Base-by-base conservation (phyloP, 2,113 vertebrate genomes). In the Menidia beryllina region DNA sequence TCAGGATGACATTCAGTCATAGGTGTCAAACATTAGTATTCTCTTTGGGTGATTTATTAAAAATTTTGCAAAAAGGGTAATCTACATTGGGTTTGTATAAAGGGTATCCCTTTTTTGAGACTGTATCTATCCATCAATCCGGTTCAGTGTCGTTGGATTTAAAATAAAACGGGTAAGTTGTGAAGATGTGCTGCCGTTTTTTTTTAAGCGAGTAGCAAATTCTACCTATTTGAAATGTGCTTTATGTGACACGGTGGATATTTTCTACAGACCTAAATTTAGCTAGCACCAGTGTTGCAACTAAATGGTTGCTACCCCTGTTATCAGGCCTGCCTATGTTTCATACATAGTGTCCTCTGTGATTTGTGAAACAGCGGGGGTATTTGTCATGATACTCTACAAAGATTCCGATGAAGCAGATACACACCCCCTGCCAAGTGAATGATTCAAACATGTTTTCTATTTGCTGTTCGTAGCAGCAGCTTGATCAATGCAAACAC, bases 281-380 rank as follows among this genome's bases (percentile, higher is more conserved):
- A 17, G 14, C 39, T 15, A 50, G 11, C 25, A 36, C 30, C 43
- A 30, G 58, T 19, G 19, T 30, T 61, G 25, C 45, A 51, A 19
- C 52, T 61, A 20, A 47, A 54, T 69, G 39, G 15, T 36, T 13
- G 15, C 65, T 56, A 65, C 39, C 45, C 56, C 24, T 27, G 15
- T 57, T 34, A 69, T 55, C 57, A 85, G 67, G 74, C 30, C 45
- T 63, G 73, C 63, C 75, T 72, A 63, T 24, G 60, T 41, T 45
- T 55, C 55, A 69, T 50, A 26, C 58, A 17, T 19, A 59, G 7
- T 21, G 25, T 83, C 57, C 60, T 65, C 72, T 66, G 73, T 70
- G 73, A 84, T 53, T 60, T 41, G 61, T 54, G 21, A 58, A 83
- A 61, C 84, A 85, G 82, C 84, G 48, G 78, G 75, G 78, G 50